Conservation (phyloP, 1,140 invertebrate species). For the Glossosoma conforme region DNA sequence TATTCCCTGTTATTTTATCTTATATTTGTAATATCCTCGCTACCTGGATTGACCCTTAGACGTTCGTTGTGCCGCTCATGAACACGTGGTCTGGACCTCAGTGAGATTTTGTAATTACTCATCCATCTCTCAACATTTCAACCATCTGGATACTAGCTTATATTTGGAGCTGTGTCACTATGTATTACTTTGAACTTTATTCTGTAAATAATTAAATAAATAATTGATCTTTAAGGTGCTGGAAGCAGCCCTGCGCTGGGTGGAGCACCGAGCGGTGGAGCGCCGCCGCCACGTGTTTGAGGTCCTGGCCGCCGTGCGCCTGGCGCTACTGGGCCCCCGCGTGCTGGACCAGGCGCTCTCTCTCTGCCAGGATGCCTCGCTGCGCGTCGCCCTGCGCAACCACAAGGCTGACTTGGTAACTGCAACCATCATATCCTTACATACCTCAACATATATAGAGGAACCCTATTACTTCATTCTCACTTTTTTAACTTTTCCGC, state of each 20-base stretch:
- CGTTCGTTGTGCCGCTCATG: too few species aligned
- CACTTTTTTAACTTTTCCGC: background rate
- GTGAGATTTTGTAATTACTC: too few species aligned
- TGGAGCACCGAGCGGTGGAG: slow-evolving; percentile 74
- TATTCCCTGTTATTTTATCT: too few species aligned
- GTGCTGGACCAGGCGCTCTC: slow-evolving; percentile 76
- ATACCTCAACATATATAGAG: background rate
- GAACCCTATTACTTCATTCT: too few species aligned
- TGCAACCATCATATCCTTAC: background rate
- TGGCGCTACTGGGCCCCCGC: slow-evolving; percentile 78
- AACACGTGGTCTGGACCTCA: too few species aligned
- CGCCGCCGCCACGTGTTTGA: slow-evolving; percentile 82
- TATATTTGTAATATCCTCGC: too few species aligned
- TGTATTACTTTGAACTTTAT: too few species aligned
- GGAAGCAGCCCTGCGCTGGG: slow-evolving; percentile 86
- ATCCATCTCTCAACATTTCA: too few species aligned
- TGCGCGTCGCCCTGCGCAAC: slow-evolving; percentile 74
- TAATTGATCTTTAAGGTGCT: slow-evolving; percentile 77
- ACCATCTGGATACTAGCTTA: too few species aligned
- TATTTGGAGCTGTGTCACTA: too few species aligned
- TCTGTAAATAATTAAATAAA: too few species aligned
- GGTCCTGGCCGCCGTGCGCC: slow-evolving; percentile 76
- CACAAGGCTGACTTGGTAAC: slow-evolving; percentile 73
- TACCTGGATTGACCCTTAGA: too few species aligned
- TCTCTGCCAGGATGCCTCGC: slow-evolving; percentile 75